Conservation (phyloP, 2,888 invertebrate genomes). For the Lagria hirta region DNA sequence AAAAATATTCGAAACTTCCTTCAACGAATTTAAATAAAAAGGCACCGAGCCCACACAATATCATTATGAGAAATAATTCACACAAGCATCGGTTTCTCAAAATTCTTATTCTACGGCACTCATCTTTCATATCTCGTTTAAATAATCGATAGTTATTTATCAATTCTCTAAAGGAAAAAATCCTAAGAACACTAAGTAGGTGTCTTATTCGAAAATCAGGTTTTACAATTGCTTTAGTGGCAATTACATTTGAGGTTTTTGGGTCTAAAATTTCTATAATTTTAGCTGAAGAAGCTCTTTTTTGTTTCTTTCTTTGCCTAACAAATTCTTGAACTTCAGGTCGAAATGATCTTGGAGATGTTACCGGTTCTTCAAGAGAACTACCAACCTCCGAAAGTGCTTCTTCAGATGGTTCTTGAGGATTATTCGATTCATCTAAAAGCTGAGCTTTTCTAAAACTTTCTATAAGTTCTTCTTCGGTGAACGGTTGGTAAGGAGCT, state of each 20-base stretch:
- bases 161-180: slow-evolving; percentile 51
- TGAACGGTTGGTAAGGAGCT: slow-evolving; percentile 58
- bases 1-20: slow-evolving; percentile 81
- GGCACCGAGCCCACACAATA: slow-evolving; percentile 75
- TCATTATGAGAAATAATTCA: slow-evolving; percentile 67
- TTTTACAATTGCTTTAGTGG: slow-evolving; percentile 37
- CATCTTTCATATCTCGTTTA: slow-evolving; percentile 60
- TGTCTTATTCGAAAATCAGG: slow-evolving; percentile 38
- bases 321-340: slow-evolving; percentile 44
- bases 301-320: slow-evolving; percentile 41
- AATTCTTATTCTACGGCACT: slow-evolving; percentile 59
- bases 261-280: slow-evolving; percentile 49
- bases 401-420: neutral
- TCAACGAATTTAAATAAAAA: slow-evolving; percentile 80
- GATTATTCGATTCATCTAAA: slow-evolving; percentile 36
- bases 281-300: slow-evolving; percentile 39
- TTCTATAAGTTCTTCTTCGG: slow-evolving; percentile 61
- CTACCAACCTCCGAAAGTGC: neutral
- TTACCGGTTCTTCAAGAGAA: slow-evolving; percentile 37
- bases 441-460: slow-evolving; percentile 55
- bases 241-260: slow-evolving; percentile 46
- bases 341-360: slow-evolving; percentile 40
- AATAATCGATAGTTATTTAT: slow-evolving; percentile 61
- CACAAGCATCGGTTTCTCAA: slow-evolving; percentile 69
- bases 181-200: slow-evolving; percentile 36